phyloP scores from a whole-genome alignment of 2,888 invertebrate species.

The Drosophila vallismaia region DNA sequence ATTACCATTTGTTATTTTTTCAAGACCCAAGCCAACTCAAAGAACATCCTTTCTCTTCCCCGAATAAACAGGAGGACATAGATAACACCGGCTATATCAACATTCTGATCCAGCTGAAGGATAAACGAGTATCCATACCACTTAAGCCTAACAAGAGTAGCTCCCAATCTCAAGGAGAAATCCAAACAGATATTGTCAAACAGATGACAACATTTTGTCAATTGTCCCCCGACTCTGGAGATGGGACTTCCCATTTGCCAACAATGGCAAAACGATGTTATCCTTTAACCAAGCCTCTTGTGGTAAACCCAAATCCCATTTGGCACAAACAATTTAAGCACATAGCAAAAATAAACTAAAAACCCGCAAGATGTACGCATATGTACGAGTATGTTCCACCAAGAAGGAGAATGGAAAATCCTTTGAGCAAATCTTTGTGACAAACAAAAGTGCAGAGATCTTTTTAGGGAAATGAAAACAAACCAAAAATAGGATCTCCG shows the following conservation, averaged over 20 bases:
- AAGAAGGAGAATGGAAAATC: constrained; percentile 51
- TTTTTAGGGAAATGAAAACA: constrained; percentile 70
- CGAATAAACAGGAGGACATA: constrained; percentile 5
- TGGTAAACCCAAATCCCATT: constrained; percentile 79
- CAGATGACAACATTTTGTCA: constrained; percentile 69
- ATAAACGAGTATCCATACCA: constrained; percentile 10
- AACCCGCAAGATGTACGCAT: constrained; percentile 63
- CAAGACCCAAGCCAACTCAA: constrained; percentile 21
- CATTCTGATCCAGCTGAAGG: constrained; percentile 36
- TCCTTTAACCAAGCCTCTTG: constrained; percentile 78
- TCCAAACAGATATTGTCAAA: constrained; percentile 41
- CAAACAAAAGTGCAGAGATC: constrained; percentile 49
- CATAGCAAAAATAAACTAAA: constrained; percentile 65
- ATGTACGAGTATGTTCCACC: constrained; percentile 42
- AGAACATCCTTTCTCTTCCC: constrained; percentile 9
- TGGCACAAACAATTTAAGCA: constrained; percentile 73
- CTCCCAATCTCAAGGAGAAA: constrained; percentile 19
- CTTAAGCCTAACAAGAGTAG: constrained; percentile 27
- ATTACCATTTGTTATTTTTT: constrained; percentile 14
- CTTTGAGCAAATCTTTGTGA: constrained; percentile 69
- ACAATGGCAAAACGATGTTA: constrained; percentile 77
- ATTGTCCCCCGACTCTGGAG: constrained; percentile 48
- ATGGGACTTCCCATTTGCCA: constrained; percentile 53
- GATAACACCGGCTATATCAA: constrained; percentile 27
- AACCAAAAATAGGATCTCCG: constrained; percentile 70